phyloP scores from a whole-genome alignment of 1,140 invertebrate genomes.

The Rhynchophorus ferrugineus region DNA sequence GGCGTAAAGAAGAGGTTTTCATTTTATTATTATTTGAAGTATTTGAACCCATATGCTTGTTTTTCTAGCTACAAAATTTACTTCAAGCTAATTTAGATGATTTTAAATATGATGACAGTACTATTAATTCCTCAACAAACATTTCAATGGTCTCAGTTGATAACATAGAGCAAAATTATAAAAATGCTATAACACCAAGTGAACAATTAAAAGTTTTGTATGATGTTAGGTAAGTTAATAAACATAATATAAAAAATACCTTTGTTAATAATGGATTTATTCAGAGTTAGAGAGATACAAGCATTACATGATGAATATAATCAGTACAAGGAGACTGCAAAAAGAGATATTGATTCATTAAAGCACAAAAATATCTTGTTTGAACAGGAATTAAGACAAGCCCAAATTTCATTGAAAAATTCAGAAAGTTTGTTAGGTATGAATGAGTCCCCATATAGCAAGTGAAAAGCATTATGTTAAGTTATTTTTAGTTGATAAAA shows the following conservation, averaged over 20 bases:
- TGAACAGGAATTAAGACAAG: constrained; percentile 31
- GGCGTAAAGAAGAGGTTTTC: constrained; percentile 34
- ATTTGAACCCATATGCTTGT: neutral
- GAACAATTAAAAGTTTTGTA: constrained; percentile 40
- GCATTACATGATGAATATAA: constrained; percentile 32
- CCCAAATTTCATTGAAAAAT: constrained; percentile 29
- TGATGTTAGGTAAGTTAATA: constrained; percentile 26
- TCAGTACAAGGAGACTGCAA: constrained; percentile 24
- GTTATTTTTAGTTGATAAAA: constrained; percentile 29
- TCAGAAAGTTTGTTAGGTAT: constrained; percentile 31
- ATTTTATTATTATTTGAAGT: neutral
- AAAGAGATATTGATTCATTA: constrained; percentile 30
- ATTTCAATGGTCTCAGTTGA: constrained; percentile 27
- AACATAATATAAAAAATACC: neutral
- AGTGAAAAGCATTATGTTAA: neutral
- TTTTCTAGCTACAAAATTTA: constrained; percentile 34
- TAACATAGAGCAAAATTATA: constrained; percentile 29
- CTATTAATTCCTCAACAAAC: constrained; percentile 37
- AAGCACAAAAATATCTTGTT: constrained; percentile 28
- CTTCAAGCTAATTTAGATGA: constrained; percentile 33
- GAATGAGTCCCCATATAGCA: neutral
- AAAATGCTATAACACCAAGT: constrained; percentile 26
- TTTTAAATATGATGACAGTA: constrained; percentile 39
- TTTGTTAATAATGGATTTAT: neutral
- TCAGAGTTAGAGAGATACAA: constrained; percentile 34